Conservation (phyloP, 2,797 vertebrate genomes). For the Miichthys miiuy region DNA sequence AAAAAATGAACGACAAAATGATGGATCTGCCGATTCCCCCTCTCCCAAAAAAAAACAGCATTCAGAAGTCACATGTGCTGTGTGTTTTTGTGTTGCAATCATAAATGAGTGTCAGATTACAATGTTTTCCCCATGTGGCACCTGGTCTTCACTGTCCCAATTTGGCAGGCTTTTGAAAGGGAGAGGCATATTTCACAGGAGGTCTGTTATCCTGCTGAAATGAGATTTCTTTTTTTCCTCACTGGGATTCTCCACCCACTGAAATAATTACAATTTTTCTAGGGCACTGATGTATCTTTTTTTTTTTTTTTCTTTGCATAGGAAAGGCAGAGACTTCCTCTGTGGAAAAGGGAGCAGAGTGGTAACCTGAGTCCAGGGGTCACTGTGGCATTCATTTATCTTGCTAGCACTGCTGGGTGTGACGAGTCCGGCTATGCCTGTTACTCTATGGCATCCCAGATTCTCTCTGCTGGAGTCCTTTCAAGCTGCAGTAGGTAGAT, state of each 20-base stretch:
- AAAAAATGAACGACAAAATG: slow-evolving; percentile 26
- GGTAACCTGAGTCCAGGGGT: slow-evolving; percentile 38
- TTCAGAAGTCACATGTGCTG: slow-evolving; percentile 35
- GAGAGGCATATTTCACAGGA: slow-evolving; percentile 53
- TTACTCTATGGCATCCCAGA: not conserved
- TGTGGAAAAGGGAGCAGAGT: slow-evolving; percentile 28
- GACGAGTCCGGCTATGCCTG: slow-evolving; percentile 20
- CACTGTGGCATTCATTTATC: slow-evolving; percentile 58
- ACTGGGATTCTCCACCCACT: slow-evolving; percentile 57
- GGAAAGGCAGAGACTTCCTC: slow-evolving; percentile 32
- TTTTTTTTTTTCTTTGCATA: slow-evolving; percentile 31
- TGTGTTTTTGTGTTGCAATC: slow-evolving; percentile 43
- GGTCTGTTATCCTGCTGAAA: slow-evolving; percentile 57
- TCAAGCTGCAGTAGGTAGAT: slow-evolving; percentile 12
- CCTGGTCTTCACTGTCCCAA: slow-evolving; percentile 56
- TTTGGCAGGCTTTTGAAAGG: slow-evolving; percentile 60
- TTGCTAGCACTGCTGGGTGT: slow-evolving; percentile 25
- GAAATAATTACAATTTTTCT: slow-evolving; percentile 74
- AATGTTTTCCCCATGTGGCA: slow-evolving; percentile 61
- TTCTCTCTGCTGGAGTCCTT: not conserved
- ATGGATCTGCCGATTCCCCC: not conserved
- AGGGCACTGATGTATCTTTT: slow-evolving; percentile 56
- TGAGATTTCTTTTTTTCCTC: slow-evolving; percentile 54
- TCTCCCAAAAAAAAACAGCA: not conserved
- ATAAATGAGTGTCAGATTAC: slow-evolving; percentile 59